A percentile compares a stretch with the other conserved stretches of the same genome.
These are phyloP conservation scores for Eucriotettix oculatus DNA, from an alignment of 2,888 invertebrate species.

Conservation along the genomic window DNA sequence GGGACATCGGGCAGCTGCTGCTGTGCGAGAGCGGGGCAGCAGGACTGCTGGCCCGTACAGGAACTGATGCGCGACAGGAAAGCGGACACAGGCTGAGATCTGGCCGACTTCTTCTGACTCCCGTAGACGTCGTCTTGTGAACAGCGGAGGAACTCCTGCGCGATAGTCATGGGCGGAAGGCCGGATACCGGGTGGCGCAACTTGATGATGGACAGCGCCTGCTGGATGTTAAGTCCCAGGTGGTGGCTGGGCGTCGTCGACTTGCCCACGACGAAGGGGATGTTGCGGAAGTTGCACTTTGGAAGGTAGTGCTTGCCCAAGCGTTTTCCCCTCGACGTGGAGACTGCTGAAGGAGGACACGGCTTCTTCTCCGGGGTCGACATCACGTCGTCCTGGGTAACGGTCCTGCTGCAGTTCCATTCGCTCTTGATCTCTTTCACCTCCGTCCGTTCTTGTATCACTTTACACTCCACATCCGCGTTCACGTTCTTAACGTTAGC, in stretches of 20 bases:
- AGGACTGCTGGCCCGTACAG: background rate
- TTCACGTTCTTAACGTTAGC: too few species aligned
- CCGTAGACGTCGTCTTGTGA: background rate
- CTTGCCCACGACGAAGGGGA: conserved; percentile 44
- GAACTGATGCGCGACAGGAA: background rate
- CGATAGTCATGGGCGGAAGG: background rate
- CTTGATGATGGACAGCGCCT: conserved; percentile 29
- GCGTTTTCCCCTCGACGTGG: conserved; percentile 45
- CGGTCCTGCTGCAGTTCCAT: too few species aligned
- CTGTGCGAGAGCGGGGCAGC: background rate
- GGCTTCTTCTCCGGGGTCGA: too few species aligned
- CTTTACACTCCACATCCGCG: too few species aligned
- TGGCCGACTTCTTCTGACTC: background rate
- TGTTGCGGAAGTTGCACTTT: conserved; percentile 30
- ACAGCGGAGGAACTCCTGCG: background rate
- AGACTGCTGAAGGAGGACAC: too few species aligned
- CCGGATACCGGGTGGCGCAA: background rate
- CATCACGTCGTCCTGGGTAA: too few species aligned
- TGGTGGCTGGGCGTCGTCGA: conserved; percentile 46
- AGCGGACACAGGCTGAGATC: background rate
- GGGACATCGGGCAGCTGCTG: background rate
- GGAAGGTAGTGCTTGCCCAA: conserved; percentile 31
- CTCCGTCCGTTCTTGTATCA: too few species aligned
- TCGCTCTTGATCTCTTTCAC: too few species aligned
- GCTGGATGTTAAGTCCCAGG: conserved; percentile 45